phyloP scores from a whole-genome alignment of 2,113 vertebrate species.

The Telmatochromis sp. region DNA sequence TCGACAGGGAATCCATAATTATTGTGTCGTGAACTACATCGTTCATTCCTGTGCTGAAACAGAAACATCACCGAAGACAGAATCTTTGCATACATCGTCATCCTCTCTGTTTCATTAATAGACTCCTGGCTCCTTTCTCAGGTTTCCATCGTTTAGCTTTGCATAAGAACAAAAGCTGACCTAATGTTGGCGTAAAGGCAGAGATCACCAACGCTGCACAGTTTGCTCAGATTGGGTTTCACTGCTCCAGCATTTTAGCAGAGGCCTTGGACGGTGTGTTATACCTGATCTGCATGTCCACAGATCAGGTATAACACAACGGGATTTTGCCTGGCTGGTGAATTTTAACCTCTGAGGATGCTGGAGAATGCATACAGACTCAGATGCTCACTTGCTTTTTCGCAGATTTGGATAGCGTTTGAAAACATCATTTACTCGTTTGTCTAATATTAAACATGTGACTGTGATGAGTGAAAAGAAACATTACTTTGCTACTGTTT shows the following conservation, averaged over 20 bases:
- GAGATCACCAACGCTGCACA: neutral
- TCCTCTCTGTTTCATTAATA: constrained; percentile 2
- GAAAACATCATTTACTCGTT: neutral
- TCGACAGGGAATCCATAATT: neutral
- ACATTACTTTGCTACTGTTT: neutral
- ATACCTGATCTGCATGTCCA: neutral
- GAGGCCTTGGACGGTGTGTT: neutral
- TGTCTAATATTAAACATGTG: neutral
- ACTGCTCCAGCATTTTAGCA: neutral
- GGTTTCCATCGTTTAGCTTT: constrained; percentile 5
- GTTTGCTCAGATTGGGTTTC: constrained; percentile 22
- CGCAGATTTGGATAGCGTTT: neutral
- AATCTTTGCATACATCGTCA: neutral
- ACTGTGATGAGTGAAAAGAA: neutral
- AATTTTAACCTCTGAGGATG: neutral
- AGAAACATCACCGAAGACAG: neutral
- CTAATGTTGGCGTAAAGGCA: neutral
- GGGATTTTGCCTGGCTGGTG: neutral
- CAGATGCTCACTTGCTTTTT: neutral
- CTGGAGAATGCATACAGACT: neutral
- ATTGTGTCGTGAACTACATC: neutral
- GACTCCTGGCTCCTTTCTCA: constrained; percentile 17
- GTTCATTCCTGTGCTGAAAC: neutral
- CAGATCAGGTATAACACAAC: neutral
- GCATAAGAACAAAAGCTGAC: constrained; percentile 10